These are phyloP conservation scores for Choloepus didactylus DNA, from an alignment of 2,797 vertebrate species.

Conservation along the genomic window DNA sequence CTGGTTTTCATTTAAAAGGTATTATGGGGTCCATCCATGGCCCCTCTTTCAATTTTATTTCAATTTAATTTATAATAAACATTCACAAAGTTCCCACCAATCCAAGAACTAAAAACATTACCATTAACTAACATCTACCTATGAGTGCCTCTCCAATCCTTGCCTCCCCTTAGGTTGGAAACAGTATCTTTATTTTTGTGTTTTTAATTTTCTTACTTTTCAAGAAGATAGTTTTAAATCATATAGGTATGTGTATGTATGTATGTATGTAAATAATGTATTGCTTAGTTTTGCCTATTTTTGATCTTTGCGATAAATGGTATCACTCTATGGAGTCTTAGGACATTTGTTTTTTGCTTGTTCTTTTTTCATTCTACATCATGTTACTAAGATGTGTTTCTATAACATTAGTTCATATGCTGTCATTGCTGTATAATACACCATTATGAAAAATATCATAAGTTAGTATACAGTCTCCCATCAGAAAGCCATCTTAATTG, in stretches of 20 bases:
- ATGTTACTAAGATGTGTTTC: neutral
- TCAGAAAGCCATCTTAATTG: neutral
- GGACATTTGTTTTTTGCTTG: neutral
- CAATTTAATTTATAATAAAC: neutral
- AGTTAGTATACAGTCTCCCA: neutral
- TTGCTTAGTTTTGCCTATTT: neutral
- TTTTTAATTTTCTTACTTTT: neutral
- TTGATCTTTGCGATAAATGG: neutral
- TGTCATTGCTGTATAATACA: neutral
- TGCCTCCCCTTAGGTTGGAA: neutral
- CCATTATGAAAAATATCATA: neutral
- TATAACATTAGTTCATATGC: neutral
- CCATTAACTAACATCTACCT: neutral
- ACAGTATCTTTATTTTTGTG: neutral
- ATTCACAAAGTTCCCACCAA: neutral
- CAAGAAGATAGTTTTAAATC: conserved; percentile 22
- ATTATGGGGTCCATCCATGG: neutral
- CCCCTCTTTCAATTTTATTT: neutral
- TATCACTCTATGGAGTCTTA: neutral
- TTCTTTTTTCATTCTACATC: neutral
- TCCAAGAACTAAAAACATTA: neutral
- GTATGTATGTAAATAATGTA: neutral
- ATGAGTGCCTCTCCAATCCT: neutral
- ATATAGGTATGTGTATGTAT: neutral
- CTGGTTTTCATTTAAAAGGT: neutral